phyloP scores from a whole-genome alignment of 2,888 invertebrate species.

The Patella caerulea region DNA sequence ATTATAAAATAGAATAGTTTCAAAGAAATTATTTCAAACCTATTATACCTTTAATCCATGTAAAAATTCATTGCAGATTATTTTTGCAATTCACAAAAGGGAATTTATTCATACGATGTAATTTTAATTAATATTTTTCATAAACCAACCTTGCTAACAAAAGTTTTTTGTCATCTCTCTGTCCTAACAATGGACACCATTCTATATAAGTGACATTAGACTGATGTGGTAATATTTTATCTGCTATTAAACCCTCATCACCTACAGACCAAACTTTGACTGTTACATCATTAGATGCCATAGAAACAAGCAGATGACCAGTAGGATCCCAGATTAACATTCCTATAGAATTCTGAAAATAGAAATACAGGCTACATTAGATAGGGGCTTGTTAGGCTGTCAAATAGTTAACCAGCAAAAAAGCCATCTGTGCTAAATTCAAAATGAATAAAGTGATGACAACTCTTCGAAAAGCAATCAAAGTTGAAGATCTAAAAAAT shows the following conservation, averaged over 20 bases:
- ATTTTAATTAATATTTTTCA: not conserved
- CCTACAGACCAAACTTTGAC: slow-evolving; percentile 73
- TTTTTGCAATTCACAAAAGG: too few species aligned
- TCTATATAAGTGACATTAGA: slow-evolving; percentile 73
- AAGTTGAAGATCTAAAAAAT: too few species aligned
- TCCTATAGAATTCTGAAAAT: slow-evolving; percentile 69
- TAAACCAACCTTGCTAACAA: slow-evolving; percentile 62
- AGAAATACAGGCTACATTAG: too few species aligned
- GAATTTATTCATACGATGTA: not conserved
- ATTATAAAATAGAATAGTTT: too few species aligned
- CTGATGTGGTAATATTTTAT: slow-evolving; percentile 73
- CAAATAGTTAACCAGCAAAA: too few species aligned
- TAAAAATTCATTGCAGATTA: too few species aligned
- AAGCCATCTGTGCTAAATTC: too few species aligned
- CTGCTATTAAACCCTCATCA: slow-evolving; percentile 71
- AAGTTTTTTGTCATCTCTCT: slow-evolving; percentile 59
- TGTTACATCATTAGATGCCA: slow-evolving; percentile 72
- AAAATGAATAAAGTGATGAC: too few species aligned
- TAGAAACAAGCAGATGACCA: slow-evolving; percentile 74
- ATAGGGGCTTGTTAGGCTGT: too few species aligned
- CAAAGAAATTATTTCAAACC: too few species aligned
- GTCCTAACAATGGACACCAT: slow-evolving; percentile 76
- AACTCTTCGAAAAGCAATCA: too few species aligned
- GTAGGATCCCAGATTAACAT: slow-evolving; percentile 74
- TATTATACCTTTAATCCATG: too few species aligned